Evolutionary conservation across 1,140 invertebrate species (phyloP), one percentile per base, ranked within the genome.

Genomic region (Acyrthosiphon pisum): DNA sequence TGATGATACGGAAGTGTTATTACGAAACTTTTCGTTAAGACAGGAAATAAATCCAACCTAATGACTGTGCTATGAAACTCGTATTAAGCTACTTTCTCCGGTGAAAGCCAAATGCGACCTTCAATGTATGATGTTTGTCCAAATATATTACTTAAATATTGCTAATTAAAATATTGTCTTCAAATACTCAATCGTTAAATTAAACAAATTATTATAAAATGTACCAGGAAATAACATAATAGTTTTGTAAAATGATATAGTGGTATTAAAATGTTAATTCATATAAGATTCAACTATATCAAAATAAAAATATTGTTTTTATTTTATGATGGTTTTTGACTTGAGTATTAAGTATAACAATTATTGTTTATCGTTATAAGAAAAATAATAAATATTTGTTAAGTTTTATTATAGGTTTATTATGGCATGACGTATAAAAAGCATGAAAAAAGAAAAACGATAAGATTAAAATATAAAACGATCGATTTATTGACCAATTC

Each of bases 71-170:
- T 93, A 35, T 8, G 26, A 84, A 84, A 83, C 91, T 35, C n/a
- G 76, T 92, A 93, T 26, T 84, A 50, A 93, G 81, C 35, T 93
- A 86, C 91, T 93, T 93, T 93, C 91, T 93, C 91, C 7, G 35
- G 91, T 44, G 91, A 93, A 93, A 93, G 91, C 48, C 48, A 26
- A 50, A n/a, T n/a, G 4, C 41, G 48, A 86, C 91, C 91, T 93
- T 93, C 68, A 93, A 50, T 86, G 8, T 53, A 50, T 37, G 9
- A 53, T 53, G 37, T 22, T 89, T 88, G 20, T 18, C 22, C 22
- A 88, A 50, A 50, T 35, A n/a, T 35, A 88, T 88, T 88, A 87
- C 30, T 48, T 6, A 41, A 53, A 26, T 89, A 48, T 53, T 50
- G 6, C 1, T 48, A 37, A 88, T 88, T 23, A 35, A 88, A 53